Base-by-base conservation (phyloP, 2,888 invertebrate genomes). In the Cabera pusaria region DNA sequence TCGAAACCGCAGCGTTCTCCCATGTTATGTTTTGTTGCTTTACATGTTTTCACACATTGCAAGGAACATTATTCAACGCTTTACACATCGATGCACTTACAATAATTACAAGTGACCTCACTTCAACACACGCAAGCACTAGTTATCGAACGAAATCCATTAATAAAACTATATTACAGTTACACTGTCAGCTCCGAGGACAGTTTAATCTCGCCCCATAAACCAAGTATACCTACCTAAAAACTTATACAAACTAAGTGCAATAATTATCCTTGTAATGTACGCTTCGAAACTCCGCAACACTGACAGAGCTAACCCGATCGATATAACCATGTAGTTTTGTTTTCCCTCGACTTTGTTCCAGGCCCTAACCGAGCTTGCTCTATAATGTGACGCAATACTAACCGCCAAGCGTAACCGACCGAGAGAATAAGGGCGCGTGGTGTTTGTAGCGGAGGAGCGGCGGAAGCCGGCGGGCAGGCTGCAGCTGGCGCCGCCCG, bases 351-450 rank as follows among this genome's bases (percentile, higher is more conserved):
- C 82, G 73, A 88, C 80, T 87, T 86, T 90, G 90, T 90, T 90
- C 82, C 90, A 90, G 90, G 88, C 88, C 82, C 86, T 90, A 89
- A 89, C 88, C 88, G 88, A 84, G 89, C 88, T 90, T 90, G 90
- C 84, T 83, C 89, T 81, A 73, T 90, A 85, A 87, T 90, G 90
- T 90, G 90, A 90, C 72, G 85, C 88, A 69, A 80, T 86, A 90
- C 89, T 90, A 90, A 90, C 87, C 48, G 85, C 78, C 81, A 74
- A 72, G 82, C 72, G 75, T 88, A 86, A 88, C 69, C 78, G 74
- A 78, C 73, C 70, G 72, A 77, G 84, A 81, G 79, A 77, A 72
- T 84, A 83, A 85, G 77, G 85, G 79, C 75, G 79, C 76, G 78
- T 86, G 85, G 81, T 88, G n/a, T 86, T 86, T 86, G 78, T 88